Evolutionary conservation across 2,797 vertebrate species (phyloP).

Genomic region (Tamandua tetradactyla): DNA sequence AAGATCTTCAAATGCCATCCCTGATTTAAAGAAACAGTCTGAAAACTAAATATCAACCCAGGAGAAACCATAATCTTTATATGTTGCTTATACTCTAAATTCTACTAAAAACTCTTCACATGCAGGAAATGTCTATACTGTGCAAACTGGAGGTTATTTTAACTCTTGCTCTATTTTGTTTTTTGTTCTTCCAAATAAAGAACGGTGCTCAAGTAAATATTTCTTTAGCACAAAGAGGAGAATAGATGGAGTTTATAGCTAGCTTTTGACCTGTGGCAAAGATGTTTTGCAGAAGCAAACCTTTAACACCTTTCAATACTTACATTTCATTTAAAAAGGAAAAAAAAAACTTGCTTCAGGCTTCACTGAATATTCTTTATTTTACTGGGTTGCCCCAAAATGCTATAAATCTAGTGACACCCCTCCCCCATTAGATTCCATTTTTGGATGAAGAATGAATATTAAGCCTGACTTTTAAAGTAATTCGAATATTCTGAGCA

Average conservation of each 20-base stretch:
- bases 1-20: neutral
- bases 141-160: neutral
- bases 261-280: conserved; percentile 9
- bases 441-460: neutral
- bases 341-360: too few species aligned
- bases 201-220: neutral
- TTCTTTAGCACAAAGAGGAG: conserved; percentile 43
- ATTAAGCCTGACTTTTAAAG: conserved; percentile 6
- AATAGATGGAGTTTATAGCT: neutral
- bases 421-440: neutral
- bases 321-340: neutral
- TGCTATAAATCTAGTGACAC: neutral
- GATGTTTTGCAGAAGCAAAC: conserved; percentile 39
- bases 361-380: neutral
- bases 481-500: neutral
- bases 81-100: neutral
- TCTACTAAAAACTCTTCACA: neutral
- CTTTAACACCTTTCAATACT: neutral
- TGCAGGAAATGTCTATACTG: conserved; percentile 46
- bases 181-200: conserved; percentile 51
- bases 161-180: conserved; percentile 54
- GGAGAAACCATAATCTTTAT: conserved; percentile 38
- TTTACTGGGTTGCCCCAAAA: neutral
- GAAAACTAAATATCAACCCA: conserved; percentile 23
- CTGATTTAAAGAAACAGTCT: conserved; percentile 34